Evolutionary conservation across 2,797 vertebrate genomes (phyloP).

Genomic region (Myotis pilosus): DNA sequence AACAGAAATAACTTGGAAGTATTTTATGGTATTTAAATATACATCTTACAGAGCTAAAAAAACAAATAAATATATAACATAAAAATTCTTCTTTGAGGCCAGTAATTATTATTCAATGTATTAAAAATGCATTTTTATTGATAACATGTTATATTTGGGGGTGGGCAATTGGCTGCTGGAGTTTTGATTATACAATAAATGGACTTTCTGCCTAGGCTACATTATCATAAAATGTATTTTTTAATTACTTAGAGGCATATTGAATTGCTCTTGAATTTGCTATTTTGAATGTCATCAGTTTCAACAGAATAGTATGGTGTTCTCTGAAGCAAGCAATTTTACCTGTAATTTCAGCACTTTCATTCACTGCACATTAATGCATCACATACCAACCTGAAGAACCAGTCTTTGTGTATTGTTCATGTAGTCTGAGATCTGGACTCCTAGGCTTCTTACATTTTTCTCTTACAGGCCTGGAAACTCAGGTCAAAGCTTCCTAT

Average conservation of each 20-base stretch:
- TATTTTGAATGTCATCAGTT: slow-evolving; percentile 41
- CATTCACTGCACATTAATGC: not conserved
- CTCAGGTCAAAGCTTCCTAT: not conserved
- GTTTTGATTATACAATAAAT: slow-evolving; percentile 23
- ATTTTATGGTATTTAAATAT: not conserved
- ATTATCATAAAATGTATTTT: not conserved
- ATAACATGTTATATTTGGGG: not conserved
- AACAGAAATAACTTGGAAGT: not conserved
- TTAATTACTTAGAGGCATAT: not conserved
- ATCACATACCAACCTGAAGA: not conserved
- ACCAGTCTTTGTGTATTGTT: not conserved
- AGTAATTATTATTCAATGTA: not conserved
- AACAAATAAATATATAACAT: not conserved
- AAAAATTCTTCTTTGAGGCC: not conserved
- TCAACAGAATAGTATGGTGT: slow-evolving; percentile 1
- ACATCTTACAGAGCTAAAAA: not conserved
- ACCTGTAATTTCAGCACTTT: slow-evolving; percentile 43
- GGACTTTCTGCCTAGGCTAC: not conserved
- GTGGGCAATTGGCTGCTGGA: not conserved
- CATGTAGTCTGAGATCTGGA: not conserved
- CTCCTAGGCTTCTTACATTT: not conserved
- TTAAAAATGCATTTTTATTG: not conserved
- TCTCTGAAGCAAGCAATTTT: slow-evolving; percentile 48
- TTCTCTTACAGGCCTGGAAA: not conserved
- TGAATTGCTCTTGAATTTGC: slow-evolving; percentile 28